phyloP scores from a whole-genome alignment of 2,113 vertebrate genomes.

The Pseudopodoces humilis region DNA sequence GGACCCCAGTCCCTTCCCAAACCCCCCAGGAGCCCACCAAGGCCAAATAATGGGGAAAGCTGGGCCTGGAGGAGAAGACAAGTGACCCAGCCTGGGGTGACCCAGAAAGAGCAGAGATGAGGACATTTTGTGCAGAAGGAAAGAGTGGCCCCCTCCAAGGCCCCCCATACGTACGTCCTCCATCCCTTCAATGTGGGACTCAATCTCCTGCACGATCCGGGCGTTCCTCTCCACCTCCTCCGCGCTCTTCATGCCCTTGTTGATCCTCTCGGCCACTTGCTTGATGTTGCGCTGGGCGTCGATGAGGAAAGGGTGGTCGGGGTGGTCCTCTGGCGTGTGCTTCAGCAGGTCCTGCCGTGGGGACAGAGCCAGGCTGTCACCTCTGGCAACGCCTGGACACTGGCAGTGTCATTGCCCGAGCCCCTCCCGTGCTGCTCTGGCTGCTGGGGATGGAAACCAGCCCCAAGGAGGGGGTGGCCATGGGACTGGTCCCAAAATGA shows the following conservation, averaged over 20 bases:
- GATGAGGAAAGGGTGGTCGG: slow-evolving; percentile 86
- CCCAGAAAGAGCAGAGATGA: not conserved
- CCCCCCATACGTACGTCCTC: slow-evolving; percentile 82
- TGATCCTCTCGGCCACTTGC: slow-evolving; percentile 93
- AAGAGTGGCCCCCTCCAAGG: not conserved
- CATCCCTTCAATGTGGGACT: slow-evolving; percentile 96
- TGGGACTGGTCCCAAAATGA: not conserved
- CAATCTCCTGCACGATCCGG: slow-evolving; percentile 95
- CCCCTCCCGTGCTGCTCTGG: fast-evolving
- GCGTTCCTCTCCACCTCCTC: slow-evolving; percentile 95
- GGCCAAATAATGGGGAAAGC: not conserved
- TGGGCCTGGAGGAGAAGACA: not conserved
- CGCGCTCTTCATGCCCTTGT: slow-evolving; percentile 91
- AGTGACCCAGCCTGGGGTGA: not conserved
- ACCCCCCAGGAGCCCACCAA: not conserved
- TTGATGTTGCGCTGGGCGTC: slow-evolving; percentile 95
- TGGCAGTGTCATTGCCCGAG: fast-evolving
- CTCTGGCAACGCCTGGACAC: not conserved
- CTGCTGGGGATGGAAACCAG: not conserved
- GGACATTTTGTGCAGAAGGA: not conserved
- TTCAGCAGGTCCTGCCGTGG: slow-evolving; percentile 88
- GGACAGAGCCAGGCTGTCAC: not conserved
- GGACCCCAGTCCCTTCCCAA: not conserved
- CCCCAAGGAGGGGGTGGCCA: not conserved
- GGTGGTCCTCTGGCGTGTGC: slow-evolving; percentile 94